Evolutionary conservation across 2,113 vertebrate species (phyloP), one percentile per base, ranked within the genome.

Genomic region (Centrocercus urophasianus): DNA sequence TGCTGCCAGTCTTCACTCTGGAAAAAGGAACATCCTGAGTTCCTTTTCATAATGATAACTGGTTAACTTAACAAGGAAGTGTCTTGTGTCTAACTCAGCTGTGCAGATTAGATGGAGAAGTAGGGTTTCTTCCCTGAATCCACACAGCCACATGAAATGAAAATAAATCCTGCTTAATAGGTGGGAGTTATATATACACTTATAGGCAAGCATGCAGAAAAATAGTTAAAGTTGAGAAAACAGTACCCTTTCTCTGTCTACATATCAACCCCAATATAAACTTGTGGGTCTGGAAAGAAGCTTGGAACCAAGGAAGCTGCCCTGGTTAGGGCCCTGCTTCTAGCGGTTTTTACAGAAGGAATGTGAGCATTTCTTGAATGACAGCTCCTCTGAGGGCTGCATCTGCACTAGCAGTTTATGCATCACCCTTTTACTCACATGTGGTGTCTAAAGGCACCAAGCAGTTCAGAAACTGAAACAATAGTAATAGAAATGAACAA

Each of bases 341-440:
- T 43, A 38, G 24, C 5, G 81, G 34, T 9, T 84, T 64, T 81
- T 38, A 9, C 30, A 75, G 30, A 16, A 28, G 6, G 8, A 81
- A 27, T 0, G 0, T 28, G 42, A 64, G 13, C 0, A 0, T 78
- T 70, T 64, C 40, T 34, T 19, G 25, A 34, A 50, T 22, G 28
- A 24, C 64, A 47, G 34, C 16, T 85, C 28, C 40, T 84, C 70
- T 65, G 59, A 79, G 70, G 19, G 36, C 11, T 48, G 21, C 38
- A 73, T 27, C 6, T 40, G 48, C 59, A 71, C 4, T 30, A 65
- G 34, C 6, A 2, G 11, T 43, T 75, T 57, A 30, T 27, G 1
- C 19, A 60, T 67, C 45, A 14, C 15, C 10, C 21, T 45, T 54
- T 63, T 63, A 9, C 47, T 54, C 63, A 22, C 6, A 16, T 27